phyloP scores from a whole-genome alignment of 37 sponge, comb jelly and placozoan species.

The Chondrosia reniformis region DNA sequence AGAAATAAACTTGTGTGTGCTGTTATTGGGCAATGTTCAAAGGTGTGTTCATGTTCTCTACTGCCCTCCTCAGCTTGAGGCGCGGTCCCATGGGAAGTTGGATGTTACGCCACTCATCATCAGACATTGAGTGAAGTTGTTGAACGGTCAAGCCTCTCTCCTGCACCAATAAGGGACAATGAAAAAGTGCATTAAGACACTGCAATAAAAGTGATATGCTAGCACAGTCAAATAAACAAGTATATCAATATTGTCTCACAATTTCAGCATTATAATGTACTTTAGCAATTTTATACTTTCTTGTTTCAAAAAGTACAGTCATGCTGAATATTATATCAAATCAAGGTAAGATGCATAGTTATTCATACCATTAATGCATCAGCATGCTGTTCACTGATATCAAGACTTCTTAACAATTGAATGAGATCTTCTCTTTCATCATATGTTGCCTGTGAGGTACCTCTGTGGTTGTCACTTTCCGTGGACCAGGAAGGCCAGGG shows the following conservation, averaged over 20 bases:
- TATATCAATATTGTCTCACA: background rate
- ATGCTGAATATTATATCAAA: no score
- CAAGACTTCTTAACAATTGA: background rate
- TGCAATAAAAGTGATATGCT: background rate
- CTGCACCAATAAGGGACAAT: background rate
- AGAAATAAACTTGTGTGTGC: no score
- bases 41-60: slow-evolving; percentile 53
- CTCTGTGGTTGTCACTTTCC: background rate
- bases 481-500: slow-evolving; percentile 11
- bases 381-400: slow-evolving; percentile 16
- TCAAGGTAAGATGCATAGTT: no score
- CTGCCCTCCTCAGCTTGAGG: slow-evolving; percentile 70
- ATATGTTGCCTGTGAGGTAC: background rate
- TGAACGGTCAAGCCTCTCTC: slow-evolving; percentile 58
- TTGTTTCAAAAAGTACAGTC: no score
- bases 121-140: slow-evolving; percentile 60
- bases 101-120: slow-evolving; percentile 64
- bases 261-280: no score
- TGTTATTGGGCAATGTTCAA: no score
- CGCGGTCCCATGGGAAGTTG: slow-evolving; percentile 77
- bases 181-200: background rate
- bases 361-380: slow-evolving; percentile 7
- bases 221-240: background rate
- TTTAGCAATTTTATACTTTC: no score
- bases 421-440: slow-evolving; percentile 13